Conservation (phyloP, 2,113 vertebrate species). For the Malurus melanocephalus region DNA sequence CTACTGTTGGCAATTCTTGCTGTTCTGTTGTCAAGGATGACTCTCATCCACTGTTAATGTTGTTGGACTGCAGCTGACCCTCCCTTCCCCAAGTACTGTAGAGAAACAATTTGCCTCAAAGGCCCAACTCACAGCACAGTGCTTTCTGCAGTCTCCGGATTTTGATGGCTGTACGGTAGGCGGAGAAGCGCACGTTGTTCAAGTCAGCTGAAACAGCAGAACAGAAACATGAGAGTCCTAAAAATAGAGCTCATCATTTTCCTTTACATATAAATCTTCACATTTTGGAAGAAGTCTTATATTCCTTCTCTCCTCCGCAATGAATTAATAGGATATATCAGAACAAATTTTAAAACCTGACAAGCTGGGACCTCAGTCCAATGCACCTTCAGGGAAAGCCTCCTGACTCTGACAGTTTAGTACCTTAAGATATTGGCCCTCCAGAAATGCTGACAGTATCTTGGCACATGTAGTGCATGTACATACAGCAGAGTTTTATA, state of each 20-base stretch:
- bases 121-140: slow-evolving; percentile 86
- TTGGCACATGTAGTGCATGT: neutral
- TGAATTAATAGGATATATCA: neutral
- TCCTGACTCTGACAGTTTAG: neutral
- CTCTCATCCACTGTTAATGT: neutral
- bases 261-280: neutral
- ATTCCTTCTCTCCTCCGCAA: neutral
- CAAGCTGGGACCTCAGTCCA: neutral
- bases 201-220: slow-evolving; percentile 83
- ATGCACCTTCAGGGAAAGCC: neutral
- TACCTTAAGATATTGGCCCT: neutral
- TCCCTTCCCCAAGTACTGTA: neutral
- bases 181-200: slow-evolving; percentile 97
- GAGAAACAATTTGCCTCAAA: neutral
- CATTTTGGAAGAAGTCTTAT: neutral
- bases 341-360: neutral
- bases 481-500: neutral
- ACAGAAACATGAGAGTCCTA: neutral
- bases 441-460: neutral
- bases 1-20: neutral
- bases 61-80: neutral
- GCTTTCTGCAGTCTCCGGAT: slow-evolving; percentile 95
- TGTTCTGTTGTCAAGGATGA: neutral
- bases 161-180: slow-evolving; percentile 97
- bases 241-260: neutral